These are phyloP conservation scores for Notothenia rossii DNA, from an alignment of 2,113 vertebrate genomes.

Conservation along the genomic window DNA sequence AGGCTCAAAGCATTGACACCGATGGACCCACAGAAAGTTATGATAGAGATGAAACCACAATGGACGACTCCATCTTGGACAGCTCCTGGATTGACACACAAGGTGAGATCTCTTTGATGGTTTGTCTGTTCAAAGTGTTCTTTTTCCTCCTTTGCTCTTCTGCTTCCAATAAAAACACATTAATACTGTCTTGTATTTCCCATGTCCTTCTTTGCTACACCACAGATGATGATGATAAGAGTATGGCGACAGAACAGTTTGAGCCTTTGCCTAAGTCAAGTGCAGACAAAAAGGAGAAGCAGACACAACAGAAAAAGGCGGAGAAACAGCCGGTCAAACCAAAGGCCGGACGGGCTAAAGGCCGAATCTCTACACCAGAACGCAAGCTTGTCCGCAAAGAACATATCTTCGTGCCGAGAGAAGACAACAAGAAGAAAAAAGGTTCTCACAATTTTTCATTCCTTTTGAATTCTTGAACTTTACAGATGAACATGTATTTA, in stretches of 20 bases:
- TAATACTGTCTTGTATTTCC: neutral
- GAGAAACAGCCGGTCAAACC: constrained; percentile 87
- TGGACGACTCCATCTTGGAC: constrained; percentile 98
- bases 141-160: neutral
- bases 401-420: constrained; percentile 91
- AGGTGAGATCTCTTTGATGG: constrained; percentile 85
- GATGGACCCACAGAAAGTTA: constrained; percentile 92
- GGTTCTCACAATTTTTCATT: constrained; percentile 82
- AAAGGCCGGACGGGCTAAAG: constrained; percentile 89
- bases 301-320: constrained; percentile 73
- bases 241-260: constrained; percentile 94
- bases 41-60: constrained; percentile 97
- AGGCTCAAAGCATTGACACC: constrained; percentile 78
- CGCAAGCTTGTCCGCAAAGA: constrained; percentile 95
- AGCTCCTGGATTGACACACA: constrained; percentile 98
- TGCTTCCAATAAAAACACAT: constrained; percentile 1
- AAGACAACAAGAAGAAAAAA: constrained; percentile 99
- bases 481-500: neutral
- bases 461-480: neutral
- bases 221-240: constrained; percentile 97
- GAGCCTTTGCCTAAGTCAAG: constrained; percentile 92
- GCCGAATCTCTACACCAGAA: constrained; percentile 95
- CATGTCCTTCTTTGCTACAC: constrained; percentile 4
- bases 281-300: constrained; percentile 79
- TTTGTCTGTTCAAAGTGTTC: neutral